Evolutionary conservation across 2,888 invertebrate genomes (phyloP), one percentile per base, ranked within the genome.

Genomic region (Thymelicus lineola): DNA sequence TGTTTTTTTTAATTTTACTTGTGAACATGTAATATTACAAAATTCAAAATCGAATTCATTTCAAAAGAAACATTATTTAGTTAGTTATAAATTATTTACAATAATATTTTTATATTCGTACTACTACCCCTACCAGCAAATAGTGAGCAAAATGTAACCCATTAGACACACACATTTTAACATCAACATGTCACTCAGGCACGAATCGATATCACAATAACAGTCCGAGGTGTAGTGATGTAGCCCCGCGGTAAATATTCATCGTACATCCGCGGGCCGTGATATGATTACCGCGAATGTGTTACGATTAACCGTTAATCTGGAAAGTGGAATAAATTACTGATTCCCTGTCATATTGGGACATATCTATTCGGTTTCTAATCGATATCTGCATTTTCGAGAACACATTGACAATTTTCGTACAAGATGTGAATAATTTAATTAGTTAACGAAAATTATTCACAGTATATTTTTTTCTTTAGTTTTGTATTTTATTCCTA

Each of bases 261-360:
- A 63, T 50, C 35, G 50, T 50, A 50, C 48, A 63, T 53, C n/a
- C 36, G 63, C 45, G 10, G 55, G 7, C 57, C 36, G 42, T 48
- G 57, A 63, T 58, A 58, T 62, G 57, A 68, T 68, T 68, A 69
- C 58, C 63, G 63, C 48, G 63, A 69, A 62, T 69, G 69, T 36
- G 58, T 55, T 62, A 63, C 63, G 36, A 63, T 58, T 46, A 62
- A 58, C 69, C 69, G 69, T 63, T 69, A 69, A 69, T 69, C 57
- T 28, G 46, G 58, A 36, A 58, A 69, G 63, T 58, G 42, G 63
- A 58, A 58, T 69, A 58, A 69, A 69, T 69, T 69, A 61, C 55
- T 62, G 53, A 63, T 69, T 62, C 50, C 50, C 12, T 7, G 35
- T 20, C 20, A 57, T 36, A 36, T 57, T 36, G 2, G 35, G 20